Base-by-base conservation (phyloP, 2,888 invertebrate species). In the Argyresthia goedartella region DNA sequence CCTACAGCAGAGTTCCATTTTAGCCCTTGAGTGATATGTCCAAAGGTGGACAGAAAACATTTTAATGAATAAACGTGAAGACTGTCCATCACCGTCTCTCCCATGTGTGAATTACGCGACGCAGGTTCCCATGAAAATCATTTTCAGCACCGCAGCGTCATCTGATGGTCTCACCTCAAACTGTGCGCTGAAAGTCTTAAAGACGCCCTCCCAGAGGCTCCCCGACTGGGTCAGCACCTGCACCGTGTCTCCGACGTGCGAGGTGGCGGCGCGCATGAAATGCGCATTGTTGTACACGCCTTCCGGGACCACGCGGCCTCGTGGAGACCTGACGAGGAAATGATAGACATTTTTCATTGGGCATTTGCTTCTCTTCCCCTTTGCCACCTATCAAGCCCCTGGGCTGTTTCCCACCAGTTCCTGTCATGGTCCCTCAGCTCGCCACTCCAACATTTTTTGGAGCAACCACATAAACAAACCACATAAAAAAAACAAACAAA, bases 231-330 rank as follows among this genome's bases (percentile, higher is more conserved):
- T 93, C 67, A 93, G 91, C 63, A 95, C 91, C 79, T 94, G 92
- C 55, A 95, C 94, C 59, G 89, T 88, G 73, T 93, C 94, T 56
- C 95, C 96, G 57, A 97, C 93, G 71, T 95, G 92, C 59, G 93
- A 91, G 52, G 95, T 93, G 56, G 94, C 92, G 47, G 95, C 93
- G 88, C 96, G 94, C 93, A 96, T 95, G 77, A 96, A 95, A 79
- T 93, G 92, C 59, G 93, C 91, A 89, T 97, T 97, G 69, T 91
- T 93, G 79, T 96, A 97, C 52, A 97, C 93, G 57, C 97, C 96
- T 71, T 96, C 96, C 14, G 93, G 91, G 59, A 90, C 88, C 60
- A 93, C 88, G 65, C 93, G 90, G 62, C 90, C 89, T 69, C 94
- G 90, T 60, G 91, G 91, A 63, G 91, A 89, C 85, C 92, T 92